Evolutionary conservation across 2,888 invertebrate genomes (phyloP).

Genomic region (Euplagia quadripunctaria): DNA sequence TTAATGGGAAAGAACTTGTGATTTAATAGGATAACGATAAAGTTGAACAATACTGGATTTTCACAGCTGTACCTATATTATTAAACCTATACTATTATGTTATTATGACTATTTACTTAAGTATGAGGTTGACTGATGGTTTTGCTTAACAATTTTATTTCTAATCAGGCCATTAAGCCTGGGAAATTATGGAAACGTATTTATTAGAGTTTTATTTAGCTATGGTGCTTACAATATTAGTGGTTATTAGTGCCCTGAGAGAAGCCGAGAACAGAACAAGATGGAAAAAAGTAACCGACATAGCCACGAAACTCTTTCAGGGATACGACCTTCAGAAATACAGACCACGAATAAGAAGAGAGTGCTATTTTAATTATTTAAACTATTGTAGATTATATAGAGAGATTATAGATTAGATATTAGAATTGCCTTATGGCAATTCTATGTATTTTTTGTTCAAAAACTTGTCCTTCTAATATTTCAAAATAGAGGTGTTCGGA

Average conservation of each 20-base stretch:
- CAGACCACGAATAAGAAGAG: background rate
- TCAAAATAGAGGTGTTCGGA: background rate
- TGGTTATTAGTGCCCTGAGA: no score
- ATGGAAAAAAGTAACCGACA: background rate
- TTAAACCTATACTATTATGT: background rate
- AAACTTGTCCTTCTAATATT: background rate
- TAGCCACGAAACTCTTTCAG: background rate
- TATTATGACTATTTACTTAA: background rate
- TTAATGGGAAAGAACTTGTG: background rate
- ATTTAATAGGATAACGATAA: background rate
- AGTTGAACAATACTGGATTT: background rate
- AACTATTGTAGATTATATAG: no score
- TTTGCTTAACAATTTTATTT: no score
- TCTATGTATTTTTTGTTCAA: background rate
- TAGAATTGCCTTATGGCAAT: no score
- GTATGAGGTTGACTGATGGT: no score
- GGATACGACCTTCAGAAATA: background rate
- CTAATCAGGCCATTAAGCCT: no score
- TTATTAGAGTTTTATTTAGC: background rate
- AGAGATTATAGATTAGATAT: no score
- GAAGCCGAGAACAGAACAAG: background rate
- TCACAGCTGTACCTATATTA: background rate
- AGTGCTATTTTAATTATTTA: no score
- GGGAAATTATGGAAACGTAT: background rate
- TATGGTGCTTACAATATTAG: background rate